Percentiles rank a stretch among this genome's conserved stretches.
These are phyloP conservation scores for Anticlea derivata DNA, from an alignment of 2,888 invertebrate genomes.

Conservation along the genomic window DNA sequence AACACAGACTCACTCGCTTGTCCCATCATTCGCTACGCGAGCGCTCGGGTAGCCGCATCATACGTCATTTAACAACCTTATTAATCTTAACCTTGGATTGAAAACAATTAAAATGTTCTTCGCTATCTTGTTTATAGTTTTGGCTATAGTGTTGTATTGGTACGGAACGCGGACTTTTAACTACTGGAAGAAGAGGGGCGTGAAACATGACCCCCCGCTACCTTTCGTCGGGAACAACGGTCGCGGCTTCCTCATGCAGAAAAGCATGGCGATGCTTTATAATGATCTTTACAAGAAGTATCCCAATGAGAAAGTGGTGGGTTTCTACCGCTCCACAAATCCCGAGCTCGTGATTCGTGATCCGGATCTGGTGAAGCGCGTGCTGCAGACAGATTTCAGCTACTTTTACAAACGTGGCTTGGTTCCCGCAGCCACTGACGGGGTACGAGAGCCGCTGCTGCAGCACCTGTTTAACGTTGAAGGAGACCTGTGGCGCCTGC, in stretches of 20 bases:
- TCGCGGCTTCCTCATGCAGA: constrained; percentile 39
- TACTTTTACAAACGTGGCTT: constrained; percentile 5
- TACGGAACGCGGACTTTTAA: constrained; percentile 31
- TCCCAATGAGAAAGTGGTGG: constrained; percentile 45
- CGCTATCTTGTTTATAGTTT: neutral
- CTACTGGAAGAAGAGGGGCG: constrained; percentile 52
- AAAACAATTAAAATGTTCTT: constrained; percentile 4
- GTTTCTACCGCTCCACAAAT: constrained; percentile 6
- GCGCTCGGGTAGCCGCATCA: neutral
- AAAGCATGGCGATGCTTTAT: constrained; percentile 45
- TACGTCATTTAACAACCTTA: neutral
- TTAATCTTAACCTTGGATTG: neutral
- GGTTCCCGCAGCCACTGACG: neutral
- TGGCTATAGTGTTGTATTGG: constrained; percentile 3
- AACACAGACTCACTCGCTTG: neutral
- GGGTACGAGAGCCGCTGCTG: constrained; percentile 16
- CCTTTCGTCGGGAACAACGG: constrained; percentile 34
- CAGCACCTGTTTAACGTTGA: constrained; percentile 57
- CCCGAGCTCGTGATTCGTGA: constrained; percentile 6
- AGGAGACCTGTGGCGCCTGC: constrained; percentile 47
- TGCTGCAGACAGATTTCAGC: constrained; percentile 7
- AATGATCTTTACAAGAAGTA: constrained; percentile 51
- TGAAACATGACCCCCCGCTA: constrained; percentile 53
- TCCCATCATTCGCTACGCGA: neutral
- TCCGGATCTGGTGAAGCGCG: constrained; percentile 2